Evolutionary conservation across 2,797 vertebrate genomes (phyloP).

Genomic region (Lerista edwardsae): DNA sequence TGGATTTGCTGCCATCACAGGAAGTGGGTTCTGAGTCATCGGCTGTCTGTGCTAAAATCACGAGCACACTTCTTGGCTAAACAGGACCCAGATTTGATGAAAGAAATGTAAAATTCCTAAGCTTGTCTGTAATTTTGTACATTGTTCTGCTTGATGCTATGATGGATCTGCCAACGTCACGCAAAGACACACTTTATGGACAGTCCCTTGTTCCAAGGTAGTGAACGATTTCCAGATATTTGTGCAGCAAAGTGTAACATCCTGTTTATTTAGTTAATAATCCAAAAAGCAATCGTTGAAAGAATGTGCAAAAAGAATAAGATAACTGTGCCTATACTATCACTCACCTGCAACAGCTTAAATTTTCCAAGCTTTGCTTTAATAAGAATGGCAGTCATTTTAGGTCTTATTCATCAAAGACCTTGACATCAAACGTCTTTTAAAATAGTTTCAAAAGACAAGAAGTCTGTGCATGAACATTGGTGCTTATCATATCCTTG

Average conservation of each 20-base stretch:
- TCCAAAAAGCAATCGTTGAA: no score
- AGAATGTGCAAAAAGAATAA: background rate
- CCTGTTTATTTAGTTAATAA: background rate
- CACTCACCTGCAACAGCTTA: background rate
- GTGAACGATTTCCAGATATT: background rate
- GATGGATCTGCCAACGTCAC: no score
- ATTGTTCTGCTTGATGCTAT: no score
- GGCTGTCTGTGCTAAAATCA: no score
- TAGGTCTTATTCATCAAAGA: background rate
- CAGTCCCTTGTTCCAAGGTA: background rate
- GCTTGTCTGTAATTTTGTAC: no score
- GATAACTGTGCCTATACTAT: background rate
- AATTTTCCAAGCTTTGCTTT: background rate
- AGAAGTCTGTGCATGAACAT: background rate
- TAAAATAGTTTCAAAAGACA: background rate
- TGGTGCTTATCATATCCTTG: background rate
- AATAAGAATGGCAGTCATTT: background rate
- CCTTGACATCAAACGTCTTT: background rate
- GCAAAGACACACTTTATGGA: no score
- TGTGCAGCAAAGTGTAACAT: background rate
- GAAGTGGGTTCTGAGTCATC: no score
- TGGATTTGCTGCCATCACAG: no score
- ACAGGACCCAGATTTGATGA: no score
- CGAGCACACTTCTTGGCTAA: no score
- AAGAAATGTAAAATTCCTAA: no score